Base-by-base conservation (phyloP, 2,888 invertebrate genomes). In the Slavum lentiscoides region DNA sequence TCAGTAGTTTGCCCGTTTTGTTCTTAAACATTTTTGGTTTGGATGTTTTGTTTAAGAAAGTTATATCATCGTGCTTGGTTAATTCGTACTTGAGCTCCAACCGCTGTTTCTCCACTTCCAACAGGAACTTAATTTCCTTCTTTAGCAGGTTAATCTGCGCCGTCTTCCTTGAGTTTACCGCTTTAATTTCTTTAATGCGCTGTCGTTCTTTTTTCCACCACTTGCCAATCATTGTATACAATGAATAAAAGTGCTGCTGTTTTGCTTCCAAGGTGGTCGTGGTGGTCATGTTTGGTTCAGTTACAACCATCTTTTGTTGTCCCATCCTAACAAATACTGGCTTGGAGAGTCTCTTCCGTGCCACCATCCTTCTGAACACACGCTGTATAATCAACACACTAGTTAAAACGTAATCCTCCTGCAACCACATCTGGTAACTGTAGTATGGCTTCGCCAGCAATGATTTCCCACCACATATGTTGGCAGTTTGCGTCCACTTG, bases 1-100 rank as follows among this genome's bases (percentile, higher is more conserved):
- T 90, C 23, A 95, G 90, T 58, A 90, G 77, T 55, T 88, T 89
- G 30, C 92, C 92, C 85, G 92, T 92, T 84, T 91, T 91, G 55
- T 92, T 91, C 82, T 90, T 89, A 93, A 94, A 95, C 81, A 90
- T 90, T 64, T 93, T 89, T 0, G 96, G 93, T 83, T 90, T 89
- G 6, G 92, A 91, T 85, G 93, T 90, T 84, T 90, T 88, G 83
- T 91, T 90, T 66, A 94, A 88, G 85, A 93, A 74, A 30, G 83
- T 83, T 49, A 83, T 55, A 43, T 84, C 83, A 58, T 82, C 82
- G 23, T 82, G 83, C 23, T 82, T 82, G 55, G 83, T 66, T n/a
- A 77, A 70, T 80, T 84, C 84, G 43, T 83, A 82, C 84, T 87
- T 89, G 2, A 92, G 89, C 84, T 90, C 88, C 1, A 89, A 88